Evolutionary conservation across 2,113 vertebrate genomes (phyloP).

Genomic region (Sturnus vulgaris): DNA sequence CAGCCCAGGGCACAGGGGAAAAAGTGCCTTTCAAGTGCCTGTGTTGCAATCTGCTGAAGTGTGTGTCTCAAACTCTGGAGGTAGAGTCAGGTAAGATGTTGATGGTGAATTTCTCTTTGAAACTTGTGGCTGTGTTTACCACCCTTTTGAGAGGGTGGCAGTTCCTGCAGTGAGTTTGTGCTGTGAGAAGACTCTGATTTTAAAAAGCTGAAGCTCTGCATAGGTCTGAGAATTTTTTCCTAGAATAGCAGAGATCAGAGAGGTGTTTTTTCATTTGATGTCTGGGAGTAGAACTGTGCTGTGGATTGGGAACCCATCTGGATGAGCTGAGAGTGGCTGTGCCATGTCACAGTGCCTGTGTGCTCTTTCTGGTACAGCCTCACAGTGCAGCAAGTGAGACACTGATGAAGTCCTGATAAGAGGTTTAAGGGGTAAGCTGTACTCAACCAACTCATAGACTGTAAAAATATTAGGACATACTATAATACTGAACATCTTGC

Average conservation of each 20-base stretch:
- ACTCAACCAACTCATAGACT: background rate
- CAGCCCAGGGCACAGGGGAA: background rate
- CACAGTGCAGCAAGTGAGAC: background rate
- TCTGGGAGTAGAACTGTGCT: background rate
- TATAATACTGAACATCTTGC: background rate
- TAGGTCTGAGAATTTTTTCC: background rate
- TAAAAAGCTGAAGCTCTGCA: background rate
- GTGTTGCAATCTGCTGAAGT: background rate
- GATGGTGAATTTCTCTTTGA: background rate
- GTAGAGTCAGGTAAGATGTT: slow-evolving; percentile 17
- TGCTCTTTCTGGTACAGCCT: background rate
- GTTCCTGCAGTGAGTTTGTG: background rate
- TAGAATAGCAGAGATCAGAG: background rate
- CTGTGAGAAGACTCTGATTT: background rate
- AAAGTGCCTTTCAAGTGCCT: background rate
- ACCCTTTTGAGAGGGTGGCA: background rate
- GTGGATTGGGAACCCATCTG: background rate
- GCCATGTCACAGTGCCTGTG: background rate
- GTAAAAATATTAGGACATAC: background rate
- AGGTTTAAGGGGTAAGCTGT: background rate
- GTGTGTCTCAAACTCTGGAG: background rate
- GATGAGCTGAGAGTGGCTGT: background rate
- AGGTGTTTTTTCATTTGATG: background rate
- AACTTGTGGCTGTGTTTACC: background rate
- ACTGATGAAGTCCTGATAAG: background rate